These are phyloP conservation scores for Mercenaria mercenaria DNA, from an alignment of 1,140 invertebrate species.

Conservation along the genomic window DNA sequence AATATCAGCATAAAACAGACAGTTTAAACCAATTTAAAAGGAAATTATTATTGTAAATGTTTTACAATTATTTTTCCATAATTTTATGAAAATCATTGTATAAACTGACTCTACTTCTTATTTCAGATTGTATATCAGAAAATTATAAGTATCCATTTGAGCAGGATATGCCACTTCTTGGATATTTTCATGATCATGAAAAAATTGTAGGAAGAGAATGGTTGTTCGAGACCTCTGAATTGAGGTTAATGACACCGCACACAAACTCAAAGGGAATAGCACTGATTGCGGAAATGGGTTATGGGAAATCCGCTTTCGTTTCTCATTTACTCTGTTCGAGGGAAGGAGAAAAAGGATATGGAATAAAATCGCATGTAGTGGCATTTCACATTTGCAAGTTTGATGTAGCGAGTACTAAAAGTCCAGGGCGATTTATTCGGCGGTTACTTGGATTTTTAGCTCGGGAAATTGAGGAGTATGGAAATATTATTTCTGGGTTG, in stretches of 20 bases:
- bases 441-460: constrained; percentile 4
- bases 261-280: not conserved
- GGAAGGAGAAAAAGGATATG: not conserved
- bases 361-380: not conserved
- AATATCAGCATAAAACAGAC: too few relatives aligned
- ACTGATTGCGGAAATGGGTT: constrained; percentile 5
- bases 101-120: too few relatives aligned
- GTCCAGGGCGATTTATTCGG: not conserved
- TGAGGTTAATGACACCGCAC: too few relatives aligned
- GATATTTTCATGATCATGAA: not conserved
- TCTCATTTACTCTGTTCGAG: not conserved
- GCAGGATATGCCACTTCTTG: not conserved
- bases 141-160: not conserved
- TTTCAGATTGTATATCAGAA: constrained; percentile 16
- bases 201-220: not conserved
- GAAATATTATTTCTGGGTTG: not conserved
- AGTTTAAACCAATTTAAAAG: too few relatives aligned
- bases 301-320: constrained; percentile 13
- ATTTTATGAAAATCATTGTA: too few relatives aligned
- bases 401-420: not conserved
- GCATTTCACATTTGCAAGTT: constrained; percentile 42
- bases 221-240: not conserved
- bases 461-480: not conserved
- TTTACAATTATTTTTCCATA: too few relatives aligned
- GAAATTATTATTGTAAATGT: too few relatives aligned